Evolutionary conservation across 2,797 vertebrate species (phyloP).

Genomic region (Octomys mimax): DNA sequence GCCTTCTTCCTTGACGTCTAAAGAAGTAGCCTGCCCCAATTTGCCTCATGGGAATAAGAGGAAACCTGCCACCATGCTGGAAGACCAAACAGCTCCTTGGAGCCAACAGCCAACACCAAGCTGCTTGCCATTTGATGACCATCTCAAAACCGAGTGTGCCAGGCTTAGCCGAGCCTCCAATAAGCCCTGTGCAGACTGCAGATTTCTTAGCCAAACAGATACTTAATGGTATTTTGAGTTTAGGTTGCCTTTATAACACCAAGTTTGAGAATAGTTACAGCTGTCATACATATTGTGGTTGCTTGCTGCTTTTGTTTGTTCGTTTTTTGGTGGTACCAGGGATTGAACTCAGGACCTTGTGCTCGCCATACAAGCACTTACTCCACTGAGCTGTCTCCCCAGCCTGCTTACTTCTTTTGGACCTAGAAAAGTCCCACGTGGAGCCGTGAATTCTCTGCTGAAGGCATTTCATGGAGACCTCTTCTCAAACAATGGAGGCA

Average conservation of each 20-base stretch:
- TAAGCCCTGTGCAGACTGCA: neutral
- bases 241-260: neutral
- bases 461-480: neutral
- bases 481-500: neutral
- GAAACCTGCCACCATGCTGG: neutral
- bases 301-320: neutral
- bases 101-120: neutral
- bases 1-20: neutral
- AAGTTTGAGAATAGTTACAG: neutral
- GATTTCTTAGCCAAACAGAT: neutral
- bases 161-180: neutral
- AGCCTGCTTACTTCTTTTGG: neutral
- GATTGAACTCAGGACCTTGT: no score
- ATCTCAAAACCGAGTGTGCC: neutral
- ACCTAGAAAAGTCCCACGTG: fast-evolving
- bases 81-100: neutral
- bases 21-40: neutral
- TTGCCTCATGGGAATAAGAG: neutral
- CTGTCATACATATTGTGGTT: neutral
- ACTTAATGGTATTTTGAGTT: neutral
- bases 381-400: no score
- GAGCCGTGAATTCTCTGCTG: neutral
- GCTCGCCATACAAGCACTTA: no score
- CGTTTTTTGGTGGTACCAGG: no score
- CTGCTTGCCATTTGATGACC: neutral